Base-by-base conservation (phyloP, 37 sponge, comb jelly and placozoan genomes). In the Spongilla lacustris region DNA sequence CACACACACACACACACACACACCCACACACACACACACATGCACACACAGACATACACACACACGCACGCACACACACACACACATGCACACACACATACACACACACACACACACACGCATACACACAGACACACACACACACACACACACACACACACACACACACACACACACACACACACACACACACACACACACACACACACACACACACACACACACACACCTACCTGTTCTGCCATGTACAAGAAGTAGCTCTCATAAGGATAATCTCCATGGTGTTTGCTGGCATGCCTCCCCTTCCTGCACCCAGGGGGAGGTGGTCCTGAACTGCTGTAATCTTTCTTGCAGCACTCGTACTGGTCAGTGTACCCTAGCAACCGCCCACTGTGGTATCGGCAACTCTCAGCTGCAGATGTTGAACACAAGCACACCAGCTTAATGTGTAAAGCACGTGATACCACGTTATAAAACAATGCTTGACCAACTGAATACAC, bases 241-340 rank as follows among this genome's bases (percentile, higher is more conserved):
- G 14, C 73, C 92, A 92, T 92, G 76, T 87, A 84, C 58, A 71
- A 35, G 81, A 49, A 76, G 72, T 92, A 92, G 37, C 50, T 66
- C 0, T 88, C 70, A 66, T 92, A 92, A 28, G 76, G 31, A 75
- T 87, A 92, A 14, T 92, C 81, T 0, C 49, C 69, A 38, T 92
- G 92, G 81, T 92, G 92, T n/a, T 79, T 79, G 76, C 88, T 87
- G 66, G 69, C 36, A 58, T 92, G 92, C 72, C 84, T 92, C 21
- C 88, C 88, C 88, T 87, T 92, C 26, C 81, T 84, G 50, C 92
- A 92, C 36, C 92, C 92, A 17, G 78, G 72, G 10, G 88, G 73
- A 75, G 24, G 0, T 87, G n/a, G n/a, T n/a, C n/a, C 85, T 34
- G 48, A 76, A 77, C 78, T 48, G 24, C 29, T 35, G 67, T 70